Conservation (phyloP, 2,797 vertebrate species). For the Xiphophorus birchmanni region DNA sequence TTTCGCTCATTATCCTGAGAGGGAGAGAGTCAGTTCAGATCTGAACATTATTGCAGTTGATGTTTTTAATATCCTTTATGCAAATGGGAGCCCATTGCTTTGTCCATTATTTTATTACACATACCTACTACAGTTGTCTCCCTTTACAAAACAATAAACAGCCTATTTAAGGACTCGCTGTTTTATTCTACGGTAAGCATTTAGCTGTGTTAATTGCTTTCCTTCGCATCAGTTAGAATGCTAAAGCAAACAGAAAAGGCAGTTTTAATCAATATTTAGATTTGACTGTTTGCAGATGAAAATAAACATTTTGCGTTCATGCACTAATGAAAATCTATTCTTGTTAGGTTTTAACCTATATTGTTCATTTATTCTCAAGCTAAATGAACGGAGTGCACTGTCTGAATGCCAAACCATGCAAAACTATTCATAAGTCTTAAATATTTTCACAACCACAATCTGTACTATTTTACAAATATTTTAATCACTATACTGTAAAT, state of each 20-base stretch:
- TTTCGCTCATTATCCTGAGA: slow-evolving; percentile 53
- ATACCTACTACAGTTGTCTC: slow-evolving; percentile 31
- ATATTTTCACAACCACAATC: background rate
- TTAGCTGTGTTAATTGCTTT: slow-evolving; percentile 20
- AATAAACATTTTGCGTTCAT: background rate
- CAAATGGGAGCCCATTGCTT: slow-evolving; percentile 22
- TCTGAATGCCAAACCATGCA: background rate
- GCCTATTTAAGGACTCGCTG: slow-evolving; percentile 5
- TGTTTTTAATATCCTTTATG: slow-evolving; percentile 31
- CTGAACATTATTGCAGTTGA: slow-evolving; percentile 35
- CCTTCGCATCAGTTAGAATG: background rate
- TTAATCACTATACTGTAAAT: background rate
- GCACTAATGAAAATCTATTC: slow-evolving; percentile 11
- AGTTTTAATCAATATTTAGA: background rate
- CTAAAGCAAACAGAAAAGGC: slow-evolving; percentile 15
- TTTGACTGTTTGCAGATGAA: slow-evolving; percentile 4
- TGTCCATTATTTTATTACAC: slow-evolving; percentile 2
- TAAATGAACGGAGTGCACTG: background rate
- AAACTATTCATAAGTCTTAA: background rate
- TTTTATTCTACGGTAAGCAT: slow-evolving; percentile 18
- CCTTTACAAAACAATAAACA: slow-evolving; percentile 23
- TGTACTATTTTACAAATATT: background rate
- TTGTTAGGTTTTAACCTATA: background rate
- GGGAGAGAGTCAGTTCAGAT: slow-evolving; percentile 49
- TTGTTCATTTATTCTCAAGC: background rate